These are phyloP conservation scores for Bradynema listronoti DNA, from an alignment of 1,140 invertebrate genomes.

Conservation along the genomic window DNA sequence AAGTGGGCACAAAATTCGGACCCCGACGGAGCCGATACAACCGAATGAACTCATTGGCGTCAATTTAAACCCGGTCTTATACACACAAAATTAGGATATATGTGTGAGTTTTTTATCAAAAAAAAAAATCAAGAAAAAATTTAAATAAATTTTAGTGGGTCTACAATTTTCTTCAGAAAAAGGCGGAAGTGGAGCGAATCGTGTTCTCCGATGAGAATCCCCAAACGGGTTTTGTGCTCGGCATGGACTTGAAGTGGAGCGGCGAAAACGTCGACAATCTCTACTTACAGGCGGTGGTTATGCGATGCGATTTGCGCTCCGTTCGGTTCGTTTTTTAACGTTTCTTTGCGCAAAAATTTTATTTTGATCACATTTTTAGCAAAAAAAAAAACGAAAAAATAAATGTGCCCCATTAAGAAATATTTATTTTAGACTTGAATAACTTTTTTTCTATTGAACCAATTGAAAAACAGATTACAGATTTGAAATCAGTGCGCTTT, in stretches of 20 bases:
- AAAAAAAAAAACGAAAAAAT: too few relatives aligned
- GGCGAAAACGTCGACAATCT: slow-evolving; percentile 68
- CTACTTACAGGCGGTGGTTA: slow-evolving; percentile 75
- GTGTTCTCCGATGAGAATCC: slow-evolving; percentile 74
- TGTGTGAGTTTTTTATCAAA: slow-evolving; percentile 18
- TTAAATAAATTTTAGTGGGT: slow-evolving; percentile 67
- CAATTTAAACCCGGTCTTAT: too few relatives aligned
- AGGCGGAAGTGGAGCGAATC: slow-evolving; percentile 77
- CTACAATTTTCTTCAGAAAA: slow-evolving; percentile 88
- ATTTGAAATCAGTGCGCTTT: too few relatives aligned
- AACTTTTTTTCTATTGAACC: too few relatives aligned
- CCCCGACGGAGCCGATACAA: too few relatives aligned
- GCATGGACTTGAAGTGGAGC: slow-evolving; percentile 83
- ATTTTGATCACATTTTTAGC: too few relatives aligned
- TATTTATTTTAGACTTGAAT: too few relatives aligned
- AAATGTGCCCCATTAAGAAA: too few relatives aligned
- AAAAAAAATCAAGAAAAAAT: neutral
- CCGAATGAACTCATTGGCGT: slow-evolving; percentile 2
- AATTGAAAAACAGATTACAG: too few relatives aligned
- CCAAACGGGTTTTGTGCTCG: slow-evolving; percentile 73
- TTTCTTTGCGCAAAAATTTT: too few relatives aligned
- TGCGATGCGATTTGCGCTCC: slow-evolving; percentile 70
- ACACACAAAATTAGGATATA: slow-evolving; percentile 59
- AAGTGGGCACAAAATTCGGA: too few relatives aligned
- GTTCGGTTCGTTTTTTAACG: slow-evolving; percentile 58